Evolutionary conservation across 30 jellyfish, hydroid and myxozoan species (phyloP).

Genomic region (Aurelia sp.): DNA sequence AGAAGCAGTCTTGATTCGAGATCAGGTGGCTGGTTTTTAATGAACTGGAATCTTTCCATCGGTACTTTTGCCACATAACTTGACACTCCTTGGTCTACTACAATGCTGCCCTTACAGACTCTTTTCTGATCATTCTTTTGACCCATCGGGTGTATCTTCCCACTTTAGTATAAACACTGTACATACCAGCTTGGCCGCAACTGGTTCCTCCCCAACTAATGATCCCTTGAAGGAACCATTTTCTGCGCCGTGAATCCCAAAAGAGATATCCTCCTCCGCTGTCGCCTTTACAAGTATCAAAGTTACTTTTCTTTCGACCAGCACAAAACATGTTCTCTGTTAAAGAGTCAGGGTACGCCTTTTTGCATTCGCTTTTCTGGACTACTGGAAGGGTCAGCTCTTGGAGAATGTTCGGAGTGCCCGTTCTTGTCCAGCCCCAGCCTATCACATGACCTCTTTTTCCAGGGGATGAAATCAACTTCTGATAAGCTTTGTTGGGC

Average conservation of each 20-base stretch:
- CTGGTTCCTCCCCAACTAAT: constrained; percentile 96
- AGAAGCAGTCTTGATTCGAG: too few species aligned
- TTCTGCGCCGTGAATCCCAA: constrained; percentile 75
- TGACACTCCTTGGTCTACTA: too few species aligned
- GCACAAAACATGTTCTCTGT: constrained; percentile 99
- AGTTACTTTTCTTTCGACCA: constrained; percentile 61
- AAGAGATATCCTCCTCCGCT: constrained; percentile 96
- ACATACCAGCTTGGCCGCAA: constrained; percentile 94
- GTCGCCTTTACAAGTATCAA: constrained; percentile 98
- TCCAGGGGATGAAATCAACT: constrained; percentile 42
- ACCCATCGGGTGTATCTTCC: constrained; percentile 86
- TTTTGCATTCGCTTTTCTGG: constrained; percentile 53
- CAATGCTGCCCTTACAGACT: not conserved
- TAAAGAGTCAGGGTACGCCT: constrained; percentile 75
- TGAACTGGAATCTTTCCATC: too few species aligned
- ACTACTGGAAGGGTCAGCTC: constrained; percentile 92
- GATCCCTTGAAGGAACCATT: constrained; percentile 95
- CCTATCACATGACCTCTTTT: constrained; percentile 89
- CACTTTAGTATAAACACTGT: constrained; percentile 93
- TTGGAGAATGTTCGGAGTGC: constrained; percentile 67
- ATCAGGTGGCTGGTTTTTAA: too few species aligned
- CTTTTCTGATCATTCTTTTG: constrained; percentile 58
- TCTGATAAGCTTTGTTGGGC: constrained; percentile 75
- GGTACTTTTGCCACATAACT: too few species aligned
- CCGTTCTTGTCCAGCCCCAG: constrained; percentile 90